These are phyloP conservation scores for Cheilosia grossa DNA, from an alignment of 2,888 invertebrate genomes.

Conservation along the genomic window DNA sequence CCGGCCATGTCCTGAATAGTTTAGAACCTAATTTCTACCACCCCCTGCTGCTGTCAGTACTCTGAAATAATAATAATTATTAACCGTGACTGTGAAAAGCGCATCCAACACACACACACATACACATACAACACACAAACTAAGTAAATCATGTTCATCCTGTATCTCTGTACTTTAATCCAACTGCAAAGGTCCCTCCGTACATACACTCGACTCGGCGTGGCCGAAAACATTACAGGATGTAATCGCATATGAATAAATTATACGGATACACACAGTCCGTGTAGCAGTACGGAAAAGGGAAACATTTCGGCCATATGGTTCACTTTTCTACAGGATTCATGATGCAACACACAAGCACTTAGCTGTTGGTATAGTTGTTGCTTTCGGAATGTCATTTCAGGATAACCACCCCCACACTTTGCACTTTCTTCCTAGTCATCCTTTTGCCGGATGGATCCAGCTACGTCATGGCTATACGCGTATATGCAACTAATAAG, in stretches of 20 bases:
- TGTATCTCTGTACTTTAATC: conserved; percentile 60
- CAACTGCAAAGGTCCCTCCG: conserved; percentile 45
- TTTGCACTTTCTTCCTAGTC: conserved; percentile 47
- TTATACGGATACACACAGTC: conserved; percentile 77
- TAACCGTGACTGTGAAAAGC: conserved; percentile 67
- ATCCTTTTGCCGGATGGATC: conserved; percentile 30
- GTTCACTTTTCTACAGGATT: conserved; percentile 57
- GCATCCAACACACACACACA: conserved; percentile 44
- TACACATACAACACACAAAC: conserved; percentile 7
- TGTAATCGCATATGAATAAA: conserved; percentile 83
- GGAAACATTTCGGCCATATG: conserved; percentile 72
- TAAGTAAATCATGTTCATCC: conserved; percentile 28
- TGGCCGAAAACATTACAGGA: conserved; percentile 79
- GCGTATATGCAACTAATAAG: conserved; percentile 67
- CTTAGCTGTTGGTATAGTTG: conserved; percentile 25
- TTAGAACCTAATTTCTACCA: conserved; percentile 47
- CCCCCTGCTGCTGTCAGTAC: conserved; percentile 14
- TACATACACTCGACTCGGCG: conserved; percentile 7
- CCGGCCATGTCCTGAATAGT: conserved; percentile 52
- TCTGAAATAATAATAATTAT: conserved; percentile 53
- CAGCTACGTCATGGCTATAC: conserved; percentile 46
- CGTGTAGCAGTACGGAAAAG: conserved; percentile 35
- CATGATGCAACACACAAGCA: background rate
- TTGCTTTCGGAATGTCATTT: conserved; percentile 39
- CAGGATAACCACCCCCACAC: conserved; percentile 48